Conservation (phyloP, 2,113 vertebrate species). For the Apus apus region DNA sequence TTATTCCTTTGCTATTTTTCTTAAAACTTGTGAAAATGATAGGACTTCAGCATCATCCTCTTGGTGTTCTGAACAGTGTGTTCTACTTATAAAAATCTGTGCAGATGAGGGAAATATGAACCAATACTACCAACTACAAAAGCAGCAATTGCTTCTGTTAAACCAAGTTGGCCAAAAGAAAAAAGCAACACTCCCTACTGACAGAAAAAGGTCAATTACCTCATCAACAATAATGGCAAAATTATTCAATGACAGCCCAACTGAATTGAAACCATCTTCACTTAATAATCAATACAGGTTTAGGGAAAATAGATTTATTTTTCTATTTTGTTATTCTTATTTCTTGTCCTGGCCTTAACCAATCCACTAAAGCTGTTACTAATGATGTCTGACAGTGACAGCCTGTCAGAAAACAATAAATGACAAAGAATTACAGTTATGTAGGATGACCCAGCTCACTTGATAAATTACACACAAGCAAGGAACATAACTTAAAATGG, state of each 20-base stretch:
- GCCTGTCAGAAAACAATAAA: not conserved
- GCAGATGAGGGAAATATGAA: not conserved
- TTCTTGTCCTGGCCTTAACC: not conserved
- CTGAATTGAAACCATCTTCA: not conserved
- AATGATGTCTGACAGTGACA: not conserved
- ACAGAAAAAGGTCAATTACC: not conserved
- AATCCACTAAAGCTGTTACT: not conserved
- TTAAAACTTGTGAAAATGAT: conserved; percentile 11
- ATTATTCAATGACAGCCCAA: not conserved
- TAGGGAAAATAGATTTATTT: not conserved
- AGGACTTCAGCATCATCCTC: not conserved
- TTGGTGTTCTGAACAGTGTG: conserved; percentile 7
- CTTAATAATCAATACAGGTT: not conserved
- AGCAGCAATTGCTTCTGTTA: not conserved
- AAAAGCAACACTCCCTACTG: not conserved
- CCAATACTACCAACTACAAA: not conserved
- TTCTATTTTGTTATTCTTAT: not conserved
- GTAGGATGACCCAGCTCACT: not conserved
- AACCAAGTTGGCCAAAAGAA: not conserved
- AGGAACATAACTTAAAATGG: not conserved
- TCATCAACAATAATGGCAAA: not conserved
- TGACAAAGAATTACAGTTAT: not conserved
- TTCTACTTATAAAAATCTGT: not conserved
- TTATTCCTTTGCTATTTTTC: conserved; percentile 21
- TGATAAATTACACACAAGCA: not conserved